phyloP scores from a whole-genome alignment of 2,113 vertebrate species.

The Coracopsis vasa region DNA sequence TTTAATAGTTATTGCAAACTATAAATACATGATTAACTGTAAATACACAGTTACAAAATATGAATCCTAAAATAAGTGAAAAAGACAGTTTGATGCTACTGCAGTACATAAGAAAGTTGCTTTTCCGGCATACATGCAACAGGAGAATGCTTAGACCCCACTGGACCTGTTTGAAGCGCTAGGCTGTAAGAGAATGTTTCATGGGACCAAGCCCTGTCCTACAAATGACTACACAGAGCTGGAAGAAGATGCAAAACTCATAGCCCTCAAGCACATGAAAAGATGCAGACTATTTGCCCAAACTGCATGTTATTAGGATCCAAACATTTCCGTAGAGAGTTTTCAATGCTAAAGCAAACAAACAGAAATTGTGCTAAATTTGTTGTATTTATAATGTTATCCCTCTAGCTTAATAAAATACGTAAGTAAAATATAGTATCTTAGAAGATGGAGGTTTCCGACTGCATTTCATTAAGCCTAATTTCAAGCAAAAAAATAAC shows the following conservation, averaged over 20 bases:
- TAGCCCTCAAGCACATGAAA: background rate
- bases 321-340: background rate
- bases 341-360: background rate
- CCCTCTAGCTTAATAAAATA: background rate
- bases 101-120: background rate
- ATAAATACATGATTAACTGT: background rate
- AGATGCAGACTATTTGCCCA: background rate
- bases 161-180: background rate
- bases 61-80: background rate
- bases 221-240: background rate
- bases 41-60: background rate
- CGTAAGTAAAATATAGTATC: background rate
- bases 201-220: background rate
- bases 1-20: background rate
- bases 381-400: background rate
- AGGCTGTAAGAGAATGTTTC: background rate
- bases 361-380: background rate
- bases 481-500: background rate
- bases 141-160: background rate
- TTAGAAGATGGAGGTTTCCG: background rate
- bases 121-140: background rate
- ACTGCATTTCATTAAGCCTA: background rate
- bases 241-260: background rate
- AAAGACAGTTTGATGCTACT: background rate
- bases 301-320: background rate